phyloP scores from a whole-genome alignment of 1,140 invertebrate species.

The Ctenoplectra terminalis region DNA sequence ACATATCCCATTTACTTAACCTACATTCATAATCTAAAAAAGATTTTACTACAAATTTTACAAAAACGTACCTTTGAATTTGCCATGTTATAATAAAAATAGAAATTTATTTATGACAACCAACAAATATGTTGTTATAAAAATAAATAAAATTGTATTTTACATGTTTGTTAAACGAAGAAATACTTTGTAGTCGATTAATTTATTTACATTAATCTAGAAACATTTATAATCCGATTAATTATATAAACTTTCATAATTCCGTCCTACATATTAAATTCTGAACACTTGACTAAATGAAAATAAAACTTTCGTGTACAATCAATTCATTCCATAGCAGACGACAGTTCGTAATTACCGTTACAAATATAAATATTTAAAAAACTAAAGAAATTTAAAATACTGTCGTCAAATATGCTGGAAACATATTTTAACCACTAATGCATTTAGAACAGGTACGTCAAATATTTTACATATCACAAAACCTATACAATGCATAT shows the following conservation, averaged over 20 bases:
- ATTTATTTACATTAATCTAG: background rate
- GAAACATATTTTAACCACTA: too few species aligned
- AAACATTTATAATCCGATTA: background rate
- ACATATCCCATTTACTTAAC: background rate
- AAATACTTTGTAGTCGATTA: background rate
- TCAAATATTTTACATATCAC: too few species aligned
- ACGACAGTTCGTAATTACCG: too few species aligned
- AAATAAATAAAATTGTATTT: background rate
- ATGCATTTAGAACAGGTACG: too few species aligned
- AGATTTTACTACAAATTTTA: background rate
- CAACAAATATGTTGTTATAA: background rate
- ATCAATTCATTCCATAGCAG: too few species aligned
- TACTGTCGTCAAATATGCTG: too few species aligned
- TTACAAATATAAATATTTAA: too few species aligned
- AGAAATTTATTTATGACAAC: background rate
- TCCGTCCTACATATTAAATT: background rate
- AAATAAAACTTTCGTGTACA: background rate
- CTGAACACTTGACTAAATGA: background rate
- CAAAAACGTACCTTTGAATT: slow-evolving; percentile 23
- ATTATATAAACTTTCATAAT: background rate
- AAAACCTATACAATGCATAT: too few species aligned
- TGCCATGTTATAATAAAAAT: background rate
- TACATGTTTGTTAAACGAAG: background rate
- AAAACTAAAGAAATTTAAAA: too few species aligned
- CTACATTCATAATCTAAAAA: too few species aligned